Conservation (phyloP, 2,797 vertebrate species). For the Halcyon leucocephala region DNA sequence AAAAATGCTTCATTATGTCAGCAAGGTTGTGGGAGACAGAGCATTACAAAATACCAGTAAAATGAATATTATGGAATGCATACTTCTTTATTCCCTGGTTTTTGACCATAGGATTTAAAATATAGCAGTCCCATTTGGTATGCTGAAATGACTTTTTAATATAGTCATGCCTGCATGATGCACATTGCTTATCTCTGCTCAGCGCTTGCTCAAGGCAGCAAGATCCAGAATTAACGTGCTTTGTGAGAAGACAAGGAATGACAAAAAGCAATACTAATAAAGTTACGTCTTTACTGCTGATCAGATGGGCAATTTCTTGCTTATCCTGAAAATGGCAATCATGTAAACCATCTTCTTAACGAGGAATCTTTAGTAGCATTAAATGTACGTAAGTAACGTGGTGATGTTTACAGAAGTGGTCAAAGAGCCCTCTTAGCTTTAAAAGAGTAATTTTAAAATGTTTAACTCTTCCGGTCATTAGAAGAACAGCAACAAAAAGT, state of each 20-base stretch:
- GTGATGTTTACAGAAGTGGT: not conserved
- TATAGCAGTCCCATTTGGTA: not conserved
- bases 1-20: not conserved
- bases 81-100: not conserved
- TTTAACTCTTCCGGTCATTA: not conserved
- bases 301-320: not conserved
- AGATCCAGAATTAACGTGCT: constrained; percentile 1
- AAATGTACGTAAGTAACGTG: not conserved
- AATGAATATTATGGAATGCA: not conserved
- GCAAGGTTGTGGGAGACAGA: not conserved
- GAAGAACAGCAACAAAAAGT: constrained; percentile 2
- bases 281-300: not conserved
- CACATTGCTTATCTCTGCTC: not conserved
- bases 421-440: not conserved
- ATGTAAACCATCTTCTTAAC: not conserved
- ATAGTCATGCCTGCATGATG: not conserved
- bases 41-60: not conserved
- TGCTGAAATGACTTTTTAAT: not conserved
- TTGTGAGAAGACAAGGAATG: not conserved
- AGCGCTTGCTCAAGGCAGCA: constrained; percentile 9
- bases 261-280: not conserved
- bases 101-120: not conserved
- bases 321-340: not conserved
- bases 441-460: not conserved
- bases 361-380: not conserved